phyloP scores from a whole-genome alignment of 2,113 vertebrate genomes.

The Xenus cinereus region DNA sequence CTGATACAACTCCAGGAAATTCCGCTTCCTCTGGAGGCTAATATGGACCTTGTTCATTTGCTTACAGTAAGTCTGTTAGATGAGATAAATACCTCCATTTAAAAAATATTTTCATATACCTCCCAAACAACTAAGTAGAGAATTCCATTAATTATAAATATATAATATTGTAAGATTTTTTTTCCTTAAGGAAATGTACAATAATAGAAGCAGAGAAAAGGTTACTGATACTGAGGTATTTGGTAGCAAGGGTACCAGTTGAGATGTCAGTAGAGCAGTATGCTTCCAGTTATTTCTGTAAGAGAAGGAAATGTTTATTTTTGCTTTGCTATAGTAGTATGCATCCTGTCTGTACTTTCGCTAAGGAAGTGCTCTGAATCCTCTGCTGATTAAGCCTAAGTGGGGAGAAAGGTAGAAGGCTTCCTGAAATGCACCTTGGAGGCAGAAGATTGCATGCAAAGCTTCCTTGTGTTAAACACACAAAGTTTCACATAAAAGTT shows the following conservation, averaged over 20 bases:
- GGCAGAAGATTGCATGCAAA: not conserved
- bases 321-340: not conserved
- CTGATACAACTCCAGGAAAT: constrained; percentile 90
- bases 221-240: not conserved
- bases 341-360: not conserved
- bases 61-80: constrained; percentile 81
- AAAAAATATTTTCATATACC: not conserved
- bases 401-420: not conserved
- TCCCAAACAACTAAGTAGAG: not conserved
- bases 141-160: not conserved
- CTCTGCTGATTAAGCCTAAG: not conserved
- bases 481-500: not conserved
- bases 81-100: not conserved
- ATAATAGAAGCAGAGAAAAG: not conserved
- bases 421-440: not conserved
- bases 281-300: not conserved
- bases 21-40: constrained; percentile 87
- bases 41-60: constrained; percentile 94
- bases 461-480: not conserved
- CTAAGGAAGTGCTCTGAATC: not conserved
- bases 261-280: not conserved
- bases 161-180: not conserved
- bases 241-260: not conserved
- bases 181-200: not conserved
- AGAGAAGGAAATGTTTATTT: not conserved